Evolutionary conservation across 2,797 vertebrate genomes (phyloP), one percentile per base, ranked within the genome.

Genomic region (Macropodus opercularis): DNA sequence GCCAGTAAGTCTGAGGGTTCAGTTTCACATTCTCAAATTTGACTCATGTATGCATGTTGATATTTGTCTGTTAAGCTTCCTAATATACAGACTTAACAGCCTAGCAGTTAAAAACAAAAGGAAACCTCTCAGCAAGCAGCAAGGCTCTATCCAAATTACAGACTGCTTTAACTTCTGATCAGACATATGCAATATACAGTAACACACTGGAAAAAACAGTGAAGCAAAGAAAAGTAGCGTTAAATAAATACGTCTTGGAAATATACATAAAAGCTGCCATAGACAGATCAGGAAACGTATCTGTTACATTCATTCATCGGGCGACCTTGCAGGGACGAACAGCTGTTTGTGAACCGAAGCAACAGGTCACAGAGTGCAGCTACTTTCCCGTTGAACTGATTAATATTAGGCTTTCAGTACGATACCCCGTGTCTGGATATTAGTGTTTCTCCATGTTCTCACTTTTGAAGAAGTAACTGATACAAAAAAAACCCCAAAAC

Each of bases 291-390:
- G 70, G 89, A 81, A 80, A 88, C 83, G 77, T 91, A 83, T 89
- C 85, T 87, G 85, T 91, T 93, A 93, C 92, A 94, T 93, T 93
- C 92, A 93, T 92, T 81, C 85, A 89, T 91, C 82, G 84, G 89
- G 86, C 87, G 84, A 55, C 59, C 68, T 65, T 74, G 71, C 57
- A 79, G 67, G 72, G 79, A 80, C 66, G 49, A 80, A 64, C 77
- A 83, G 81, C 81, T 79, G 75, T 64, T 63, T 70, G 62, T 81
- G 68, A 66, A 82, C 79, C 75, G 73, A 43, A 79, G 77, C 80
- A 80, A 77, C 71, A 84, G 70, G 69, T 62, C 57, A 81, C 67
- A 66, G 60, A 75, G 66, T 49, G 34, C 66, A 57, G 68, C 72
- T 65, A 46, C 53, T 47, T 53, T 70, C 70, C 31, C 54, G 40